Conservation (phyloP, 30 jellyfish, hydroid and myxozoan genomes). For the Cassiopea xamachana region DNA sequence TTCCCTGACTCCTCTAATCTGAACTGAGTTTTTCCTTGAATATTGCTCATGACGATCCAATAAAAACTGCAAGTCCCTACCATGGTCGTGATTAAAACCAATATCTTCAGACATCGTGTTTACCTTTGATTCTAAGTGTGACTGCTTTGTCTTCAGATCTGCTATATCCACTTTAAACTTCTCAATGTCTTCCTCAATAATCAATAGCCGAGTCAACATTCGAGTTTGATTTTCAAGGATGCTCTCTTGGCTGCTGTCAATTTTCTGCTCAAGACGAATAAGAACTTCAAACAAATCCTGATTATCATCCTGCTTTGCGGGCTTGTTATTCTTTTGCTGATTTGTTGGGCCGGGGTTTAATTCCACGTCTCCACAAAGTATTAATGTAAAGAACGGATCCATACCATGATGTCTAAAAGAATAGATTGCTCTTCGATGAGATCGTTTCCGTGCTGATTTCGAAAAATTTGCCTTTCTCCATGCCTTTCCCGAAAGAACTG, state of each 20-base stretch:
- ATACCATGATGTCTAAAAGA: background rate
- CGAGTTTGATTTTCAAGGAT: background rate
- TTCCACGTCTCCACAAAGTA: background rate
- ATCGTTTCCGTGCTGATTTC: background rate
- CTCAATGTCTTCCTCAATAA: background rate
- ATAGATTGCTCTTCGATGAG: background rate
- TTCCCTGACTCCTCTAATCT: background rate
- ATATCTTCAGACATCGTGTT: background rate
- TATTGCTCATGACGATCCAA: constrained; percentile 35
- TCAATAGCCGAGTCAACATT: background rate
- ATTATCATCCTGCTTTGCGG: background rate
- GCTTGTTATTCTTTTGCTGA: background rate
- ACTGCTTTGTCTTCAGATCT: background rate
- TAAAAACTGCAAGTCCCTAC: constrained; percentile 9
- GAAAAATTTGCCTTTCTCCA: background rate
- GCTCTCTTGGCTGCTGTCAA: background rate
- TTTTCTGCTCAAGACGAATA: background rate
- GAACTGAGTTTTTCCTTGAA: constrained; percentile 4
- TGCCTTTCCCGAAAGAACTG: background rate
- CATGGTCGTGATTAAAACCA: background rate
- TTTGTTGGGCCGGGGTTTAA: constrained; percentile 7
- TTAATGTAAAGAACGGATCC: background rate
- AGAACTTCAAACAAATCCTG: background rate
- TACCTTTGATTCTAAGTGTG: background rate
- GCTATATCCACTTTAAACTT: background rate